phyloP scores from a whole-genome alignment of 1,140 invertebrate genomes.

The Drosophila tani region DNA sequence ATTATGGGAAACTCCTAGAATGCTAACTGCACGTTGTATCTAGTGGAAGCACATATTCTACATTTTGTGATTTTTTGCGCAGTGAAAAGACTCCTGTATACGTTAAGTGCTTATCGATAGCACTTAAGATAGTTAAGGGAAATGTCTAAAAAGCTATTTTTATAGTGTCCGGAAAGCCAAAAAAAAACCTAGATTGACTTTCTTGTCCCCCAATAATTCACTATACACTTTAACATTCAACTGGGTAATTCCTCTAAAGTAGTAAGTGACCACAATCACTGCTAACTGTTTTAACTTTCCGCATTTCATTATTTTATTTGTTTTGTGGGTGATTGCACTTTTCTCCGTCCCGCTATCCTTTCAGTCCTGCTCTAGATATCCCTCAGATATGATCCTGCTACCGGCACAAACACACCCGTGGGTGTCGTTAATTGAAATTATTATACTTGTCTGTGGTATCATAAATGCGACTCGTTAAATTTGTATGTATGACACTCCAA shows the following conservation, averaged over 20 bases:
- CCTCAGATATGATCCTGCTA: conserved; percentile 18
- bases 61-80: too few relatives aligned
- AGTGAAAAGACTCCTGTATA: too few relatives aligned
- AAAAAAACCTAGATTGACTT: too few relatives aligned
- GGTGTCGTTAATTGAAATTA: conserved; percentile 84
- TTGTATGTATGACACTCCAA: conserved; percentile 78
- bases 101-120: too few relatives aligned
- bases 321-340: not conserved
- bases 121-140: too few relatives aligned
- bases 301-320: not conserved
- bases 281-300: conserved; percentile 5
- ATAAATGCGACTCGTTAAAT: conserved; percentile 84
- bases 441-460: conserved; percentile 84
- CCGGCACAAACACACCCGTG: conserved; percentile 70
- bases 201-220: too few relatives aligned
- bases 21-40: too few relatives aligned
- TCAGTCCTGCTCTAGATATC: not conserved
- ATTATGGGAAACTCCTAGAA: not conserved
- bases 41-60: too few relatives aligned
- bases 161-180: too few relatives aligned
- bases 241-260: not conserved
- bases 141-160: too few relatives aligned
- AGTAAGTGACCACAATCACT: not conserved
- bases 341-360: not conserved
- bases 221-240: not conserved